Percentiles rank a stretch among this genome's conserved stretches.
Evolutionary conservation across 1,140 invertebrate genomes (phyloP).

Genomic region (Ceratina calcarata): DNA sequence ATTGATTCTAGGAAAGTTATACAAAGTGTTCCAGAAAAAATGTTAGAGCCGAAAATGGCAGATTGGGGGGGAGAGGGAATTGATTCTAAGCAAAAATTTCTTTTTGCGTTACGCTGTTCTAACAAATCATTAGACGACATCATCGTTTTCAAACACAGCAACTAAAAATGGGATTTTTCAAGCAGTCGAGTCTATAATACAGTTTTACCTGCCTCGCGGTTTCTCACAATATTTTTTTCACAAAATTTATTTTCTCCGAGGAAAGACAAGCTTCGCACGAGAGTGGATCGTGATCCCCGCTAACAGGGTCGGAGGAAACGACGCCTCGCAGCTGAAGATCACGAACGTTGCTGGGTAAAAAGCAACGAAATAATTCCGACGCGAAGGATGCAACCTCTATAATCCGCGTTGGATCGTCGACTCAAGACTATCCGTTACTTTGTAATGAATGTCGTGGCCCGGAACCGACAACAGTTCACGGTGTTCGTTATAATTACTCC

Average conservation of each 20-base stretch:
- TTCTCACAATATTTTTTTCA: background rate
- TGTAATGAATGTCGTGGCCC: background rate
- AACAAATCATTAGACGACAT: no score
- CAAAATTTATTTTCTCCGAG: background rate
- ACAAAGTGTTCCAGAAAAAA: no score
- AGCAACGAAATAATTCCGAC: background rate
- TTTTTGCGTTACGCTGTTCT: no score
- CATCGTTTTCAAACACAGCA: no score
- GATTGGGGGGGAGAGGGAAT: no score
- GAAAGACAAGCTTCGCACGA: background rate
- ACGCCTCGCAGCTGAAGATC: no score
- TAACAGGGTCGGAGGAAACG: background rate
- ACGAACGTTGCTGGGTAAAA: background rate
- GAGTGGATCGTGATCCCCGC: no score
- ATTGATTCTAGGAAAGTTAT: no score
- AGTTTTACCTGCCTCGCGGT: background rate
- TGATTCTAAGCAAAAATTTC: no score
- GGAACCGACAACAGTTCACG: background rate
- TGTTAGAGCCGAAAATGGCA: no score
- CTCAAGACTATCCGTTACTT: background rate
- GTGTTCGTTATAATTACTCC: slow-evolving; percentile 7
- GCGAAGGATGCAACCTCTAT: background rate
- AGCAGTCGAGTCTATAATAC: background rate
- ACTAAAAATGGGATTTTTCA: background rate
- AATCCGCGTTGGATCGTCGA: background rate